These are phyloP conservation scores for Falco concolor DNA, from an alignment of 2,797 vertebrate genomes.

Conservation along the genomic window DNA sequence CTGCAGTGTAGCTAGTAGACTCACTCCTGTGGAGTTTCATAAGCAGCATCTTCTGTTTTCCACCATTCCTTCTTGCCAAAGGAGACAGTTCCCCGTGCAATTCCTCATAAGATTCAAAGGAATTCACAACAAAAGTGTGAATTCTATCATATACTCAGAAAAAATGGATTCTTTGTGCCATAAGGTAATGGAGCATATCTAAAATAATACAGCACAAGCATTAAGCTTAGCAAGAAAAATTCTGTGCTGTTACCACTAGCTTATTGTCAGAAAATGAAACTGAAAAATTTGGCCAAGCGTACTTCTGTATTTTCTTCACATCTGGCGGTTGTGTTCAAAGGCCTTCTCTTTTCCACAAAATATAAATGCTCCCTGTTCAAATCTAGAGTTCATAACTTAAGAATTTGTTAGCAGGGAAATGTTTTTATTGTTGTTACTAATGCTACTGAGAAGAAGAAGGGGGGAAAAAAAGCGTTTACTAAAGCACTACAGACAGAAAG, in stretches of 20 bases:
- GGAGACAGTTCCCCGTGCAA: background rate
- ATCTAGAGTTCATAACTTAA: conserved; percentile 15
- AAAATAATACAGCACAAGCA: conserved; percentile 17
- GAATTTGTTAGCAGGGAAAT: background rate
- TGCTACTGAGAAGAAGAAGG: background rate
- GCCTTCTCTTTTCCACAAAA: conserved; percentile 10
- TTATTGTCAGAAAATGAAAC: conserved; percentile 15
- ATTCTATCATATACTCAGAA: background rate
- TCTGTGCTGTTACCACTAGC: background rate
- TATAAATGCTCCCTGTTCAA: background rate
- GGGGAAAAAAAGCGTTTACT: background rate
- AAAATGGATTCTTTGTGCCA: background rate
- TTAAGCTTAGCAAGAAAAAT: conserved; percentile 29
- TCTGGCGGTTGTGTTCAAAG: conserved; percentile 12
- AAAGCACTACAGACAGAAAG: background rate
- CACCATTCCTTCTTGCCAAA: background rate
- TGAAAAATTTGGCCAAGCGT: background rate
- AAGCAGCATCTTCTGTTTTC: background rate
- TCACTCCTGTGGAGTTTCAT: background rate
- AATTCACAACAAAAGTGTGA: background rate
- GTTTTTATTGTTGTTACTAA: background rate
- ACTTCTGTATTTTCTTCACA: conserved; percentile 5
- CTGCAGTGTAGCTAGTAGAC: background rate
- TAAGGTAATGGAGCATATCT: conserved; percentile 41
- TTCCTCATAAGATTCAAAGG: background rate